These are phyloP conservation scores for Arrhopalites spinosus DNA, from an alignment of 2,888 invertebrate genomes.

Conservation along the genomic window DNA sequence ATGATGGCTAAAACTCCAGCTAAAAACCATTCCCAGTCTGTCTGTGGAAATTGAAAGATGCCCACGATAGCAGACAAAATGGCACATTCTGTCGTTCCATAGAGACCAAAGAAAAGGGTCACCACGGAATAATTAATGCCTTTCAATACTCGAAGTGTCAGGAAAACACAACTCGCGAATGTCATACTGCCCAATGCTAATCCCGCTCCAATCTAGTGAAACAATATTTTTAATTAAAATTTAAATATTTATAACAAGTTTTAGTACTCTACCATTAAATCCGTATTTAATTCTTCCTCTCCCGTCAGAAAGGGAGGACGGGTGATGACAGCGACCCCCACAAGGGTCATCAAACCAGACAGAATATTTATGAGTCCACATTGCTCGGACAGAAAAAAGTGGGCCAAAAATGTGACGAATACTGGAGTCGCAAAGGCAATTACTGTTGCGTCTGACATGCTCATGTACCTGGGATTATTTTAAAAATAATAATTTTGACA, in stretches of 20 bases:
- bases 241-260: no score
- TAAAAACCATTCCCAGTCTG: conserved; percentile 17
- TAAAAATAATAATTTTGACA: no score
- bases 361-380: conserved; percentile 20
- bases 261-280: conserved; percentile 24
- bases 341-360: conserved; percentile 3
- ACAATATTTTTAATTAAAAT: no score
- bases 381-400: neutral
- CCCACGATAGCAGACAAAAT: conserved; percentile 4
- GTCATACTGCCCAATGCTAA: conserved; percentile 21
- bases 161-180: conserved; percentile 10
- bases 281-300: conserved; percentile 7
- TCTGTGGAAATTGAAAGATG: neutral
- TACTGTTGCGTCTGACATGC: conserved; percentile 20
- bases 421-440: conserved; percentile 18
- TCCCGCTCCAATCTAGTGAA: conserved; percentile 13
- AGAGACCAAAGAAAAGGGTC: conserved; percentile 14
- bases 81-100: conserved; percentile 15
- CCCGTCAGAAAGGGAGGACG: conserved; percentile 19
- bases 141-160: conserved; percentile 10
- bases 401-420: conserved; percentile 21
- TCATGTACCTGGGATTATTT: neutral
- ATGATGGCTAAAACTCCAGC: neutral
- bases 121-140: conserved; percentile 15
- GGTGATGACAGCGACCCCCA: conserved; percentile 13